These are phyloP conservation scores for Apodemus speciosus DNA, from an alignment of 2,113 vertebrate species.

Conservation along the genomic window DNA sequence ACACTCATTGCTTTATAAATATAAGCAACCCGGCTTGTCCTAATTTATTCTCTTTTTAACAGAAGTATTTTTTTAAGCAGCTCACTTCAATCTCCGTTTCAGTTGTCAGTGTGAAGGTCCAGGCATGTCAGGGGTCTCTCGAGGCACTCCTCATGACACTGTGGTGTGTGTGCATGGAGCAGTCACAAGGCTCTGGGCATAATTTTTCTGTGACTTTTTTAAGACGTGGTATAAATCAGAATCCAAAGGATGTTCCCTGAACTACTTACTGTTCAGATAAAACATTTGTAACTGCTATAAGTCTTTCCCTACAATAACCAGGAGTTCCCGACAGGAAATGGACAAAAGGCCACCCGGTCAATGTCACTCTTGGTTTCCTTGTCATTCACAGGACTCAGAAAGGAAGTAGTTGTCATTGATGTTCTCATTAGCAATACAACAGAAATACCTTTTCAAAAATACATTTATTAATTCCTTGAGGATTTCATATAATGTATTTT, in stretches of 20 bases:
- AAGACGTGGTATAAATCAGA: not conserved
- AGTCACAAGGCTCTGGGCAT: not conserved
- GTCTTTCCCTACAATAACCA: not conserved
- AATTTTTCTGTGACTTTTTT: not conserved
- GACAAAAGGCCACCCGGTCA: not conserved
- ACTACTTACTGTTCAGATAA: not conserved
- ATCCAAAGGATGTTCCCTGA: not conserved
- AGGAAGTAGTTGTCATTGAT: conserved; percentile 46
- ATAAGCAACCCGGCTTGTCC: conserved; percentile 7
- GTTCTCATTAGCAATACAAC: conserved; percentile 74
- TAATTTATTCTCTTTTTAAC: conserved; percentile 43
- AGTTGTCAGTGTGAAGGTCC: not conserved
- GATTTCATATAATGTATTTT: not conserved
- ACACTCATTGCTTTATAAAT: conserved; percentile 53
- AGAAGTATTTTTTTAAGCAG: conserved; percentile 25
- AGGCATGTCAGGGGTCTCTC: not conserved
- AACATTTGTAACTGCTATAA: not conserved
- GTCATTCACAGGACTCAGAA: conserved; percentile 27
- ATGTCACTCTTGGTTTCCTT: not conserved
- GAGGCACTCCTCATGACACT: not conserved
- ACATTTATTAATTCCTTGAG: not conserved
- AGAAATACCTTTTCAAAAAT: conserved; percentile 74
- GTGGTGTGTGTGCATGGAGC: not conserved
- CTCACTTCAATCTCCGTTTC: not conserved
- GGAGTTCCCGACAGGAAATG: not conserved